Conservation (phyloP, 2,888 invertebrate genomes). For the Boloria euphrosyne region DNA sequence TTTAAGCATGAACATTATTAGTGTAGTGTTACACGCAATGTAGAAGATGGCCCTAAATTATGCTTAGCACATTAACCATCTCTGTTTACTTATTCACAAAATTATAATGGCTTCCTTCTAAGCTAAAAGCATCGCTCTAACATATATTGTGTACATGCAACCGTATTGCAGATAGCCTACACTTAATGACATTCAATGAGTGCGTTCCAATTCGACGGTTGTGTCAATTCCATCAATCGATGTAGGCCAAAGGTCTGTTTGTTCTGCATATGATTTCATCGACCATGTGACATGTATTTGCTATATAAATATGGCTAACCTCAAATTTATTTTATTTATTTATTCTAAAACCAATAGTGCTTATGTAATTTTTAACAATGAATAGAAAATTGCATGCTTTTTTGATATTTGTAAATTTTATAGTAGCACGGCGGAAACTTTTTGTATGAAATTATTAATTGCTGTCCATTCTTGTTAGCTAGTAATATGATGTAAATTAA, state of each 20-base stretch:
- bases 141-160: neutral
- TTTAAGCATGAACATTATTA: conserved; percentile 6
- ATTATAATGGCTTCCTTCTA: conserved; percentile 30
- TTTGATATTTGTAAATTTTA: no score
- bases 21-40: conserved; percentile 3
- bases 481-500: no score
- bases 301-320: conserved; percentile 1
- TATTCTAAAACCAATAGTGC: no score
- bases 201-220: conserved; percentile 19
- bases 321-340: no score
- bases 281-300: neutral
- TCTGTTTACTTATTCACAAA: conserved; percentile 30
- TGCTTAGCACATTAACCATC: conserved; percentile 21
- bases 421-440: no score
- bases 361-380: no score
- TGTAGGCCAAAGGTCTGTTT: conserved; percentile 8
- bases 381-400: no score
- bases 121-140: conserved; percentile 19
- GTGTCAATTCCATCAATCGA: conserved; percentile 20
- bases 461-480: no score
- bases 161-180: conserved; percentile 16
- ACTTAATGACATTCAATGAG: conserved; percentile 22
- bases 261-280: conserved; percentile 13
- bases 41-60: conserved; percentile 17
- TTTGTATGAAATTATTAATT: no score